These are phyloP conservation scores for Amphipyra berbera DNA, from an alignment of 2,888 invertebrate species.

Conservation along the genomic window DNA sequence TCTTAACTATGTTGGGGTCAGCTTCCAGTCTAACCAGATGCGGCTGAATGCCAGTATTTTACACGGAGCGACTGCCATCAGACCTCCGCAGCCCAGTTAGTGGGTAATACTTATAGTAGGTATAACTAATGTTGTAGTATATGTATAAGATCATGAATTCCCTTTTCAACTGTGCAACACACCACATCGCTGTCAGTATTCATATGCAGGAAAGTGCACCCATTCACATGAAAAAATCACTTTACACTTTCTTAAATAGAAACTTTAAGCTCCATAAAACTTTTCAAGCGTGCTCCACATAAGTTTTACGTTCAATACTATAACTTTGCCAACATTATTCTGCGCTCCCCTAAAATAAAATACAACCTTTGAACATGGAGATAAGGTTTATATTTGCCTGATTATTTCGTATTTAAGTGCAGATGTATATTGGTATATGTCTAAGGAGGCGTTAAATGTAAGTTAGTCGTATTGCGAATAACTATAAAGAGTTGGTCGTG, in stretches of 20 bases:
- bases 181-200: conserved; percentile 18
- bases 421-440: conserved; percentile 68
- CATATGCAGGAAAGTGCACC: conserved; percentile 59
- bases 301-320: conserved; percentile 85
- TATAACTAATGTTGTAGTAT: no score
- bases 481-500: conserved; percentile 78
- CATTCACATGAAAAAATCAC: conserved; percentile 81
- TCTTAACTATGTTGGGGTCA: no score
- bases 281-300: conserved; percentile 86
- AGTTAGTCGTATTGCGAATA: conserved; percentile 74
- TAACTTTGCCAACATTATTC: conserved; percentile 55
- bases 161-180: conserved; percentile 9
- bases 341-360: neutral
- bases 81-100: no score
- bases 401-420: neutral
- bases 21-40: no score
- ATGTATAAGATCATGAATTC: no score
- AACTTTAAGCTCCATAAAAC: conserved; percentile 87
- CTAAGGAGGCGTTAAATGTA: conserved; percentile 79
- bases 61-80: no score
- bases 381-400: conserved; percentile 11
- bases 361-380: rapidly evolving
- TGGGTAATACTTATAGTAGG: no score
- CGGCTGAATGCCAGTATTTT: no score
- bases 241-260: conserved; percentile 80